phyloP scores from a whole-genome alignment of 2,113 vertebrate genomes.

The Heterocephalus glaber region DNA sequence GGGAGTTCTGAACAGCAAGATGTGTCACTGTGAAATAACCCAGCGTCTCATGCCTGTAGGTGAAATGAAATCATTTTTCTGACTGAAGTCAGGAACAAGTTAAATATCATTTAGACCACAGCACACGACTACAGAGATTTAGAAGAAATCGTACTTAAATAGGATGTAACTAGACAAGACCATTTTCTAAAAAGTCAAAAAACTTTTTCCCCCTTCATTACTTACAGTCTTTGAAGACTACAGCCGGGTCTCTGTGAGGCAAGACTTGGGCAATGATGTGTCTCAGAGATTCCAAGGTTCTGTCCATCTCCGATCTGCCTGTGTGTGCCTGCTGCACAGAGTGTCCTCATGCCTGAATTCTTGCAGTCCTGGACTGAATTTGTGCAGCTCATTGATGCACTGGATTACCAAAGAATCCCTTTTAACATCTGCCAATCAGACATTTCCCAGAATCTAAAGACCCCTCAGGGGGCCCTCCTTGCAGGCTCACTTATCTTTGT shows the following conservation, averaged over 20 bases:
- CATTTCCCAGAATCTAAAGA: constrained; percentile 83
- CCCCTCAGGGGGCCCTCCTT: constrained; percentile 86
- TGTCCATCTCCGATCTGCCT: constrained; percentile 83
- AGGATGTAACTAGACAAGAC: constrained; percentile 66
- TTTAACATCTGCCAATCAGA: constrained; percentile 86
- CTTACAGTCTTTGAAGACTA: constrained; percentile 90
- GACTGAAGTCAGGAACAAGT: constrained; percentile 75
- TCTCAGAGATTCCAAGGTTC: constrained; percentile 84
- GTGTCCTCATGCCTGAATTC: constrained; percentile 83
- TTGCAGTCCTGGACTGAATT: constrained; percentile 79
- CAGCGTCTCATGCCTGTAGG: constrained; percentile 8
- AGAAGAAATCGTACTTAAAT: constrained; percentile 65
- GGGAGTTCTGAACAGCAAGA: constrained; percentile 50
- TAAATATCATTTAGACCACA: constrained; percentile 73
- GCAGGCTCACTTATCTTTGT: constrained; percentile 90
- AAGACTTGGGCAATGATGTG: constrained; percentile 83
- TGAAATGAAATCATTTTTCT: constrained; percentile 68
- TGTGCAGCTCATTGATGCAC: constrained; percentile 84
- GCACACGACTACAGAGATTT: constrained; percentile 66
- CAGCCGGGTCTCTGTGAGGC: constrained; percentile 85
- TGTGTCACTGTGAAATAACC: constrained; percentile 56
- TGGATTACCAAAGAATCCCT: constrained; percentile 84
- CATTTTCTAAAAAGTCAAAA: constrained; percentile 58
- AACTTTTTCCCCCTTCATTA: constrained; percentile 76
- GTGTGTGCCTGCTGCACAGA: constrained; percentile 72